These are phyloP conservation scores for Benitochromis conjunctus DNA, from an alignment of 2,113 vertebrate genomes.

Conservation along the genomic window DNA sequence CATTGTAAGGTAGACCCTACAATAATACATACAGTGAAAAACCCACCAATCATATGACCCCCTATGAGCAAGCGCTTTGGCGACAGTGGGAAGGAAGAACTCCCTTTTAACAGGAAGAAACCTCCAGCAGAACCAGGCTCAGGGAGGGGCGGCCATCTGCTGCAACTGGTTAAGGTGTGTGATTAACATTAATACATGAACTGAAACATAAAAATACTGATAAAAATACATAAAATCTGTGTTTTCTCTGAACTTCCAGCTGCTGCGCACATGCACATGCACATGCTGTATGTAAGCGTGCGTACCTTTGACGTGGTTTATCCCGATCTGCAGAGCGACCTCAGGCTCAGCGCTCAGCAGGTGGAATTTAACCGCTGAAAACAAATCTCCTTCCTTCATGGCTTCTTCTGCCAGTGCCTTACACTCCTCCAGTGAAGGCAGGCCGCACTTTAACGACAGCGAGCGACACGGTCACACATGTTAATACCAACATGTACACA, in stretches of 20 bases:
- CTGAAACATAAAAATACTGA: neutral
- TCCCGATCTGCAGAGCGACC: constrained; percentile 84
- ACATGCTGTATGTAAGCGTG: neutral
- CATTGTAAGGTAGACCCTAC: neutral
- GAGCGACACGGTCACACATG: neutral
- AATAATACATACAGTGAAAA: accelerated
- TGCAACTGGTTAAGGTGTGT: accelerated
- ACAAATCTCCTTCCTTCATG: constrained; percentile 73
- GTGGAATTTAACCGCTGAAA: constrained; percentile 84
- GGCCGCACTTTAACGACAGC: constrained; percentile 78
- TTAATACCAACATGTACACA: accelerated
- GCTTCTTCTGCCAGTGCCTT: constrained; percentile 76
- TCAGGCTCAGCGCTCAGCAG: constrained; percentile 88
- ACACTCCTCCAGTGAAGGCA: constrained; percentile 84
- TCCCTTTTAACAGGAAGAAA: neutral
- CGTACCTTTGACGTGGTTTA: constrained; percentile 87
- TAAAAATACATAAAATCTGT: accelerated
- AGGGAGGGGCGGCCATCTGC: neutral
- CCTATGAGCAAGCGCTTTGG: neutral
- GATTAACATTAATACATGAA: neutral
- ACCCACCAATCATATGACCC: accelerated
- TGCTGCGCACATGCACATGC: neutral
- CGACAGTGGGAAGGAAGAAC: neutral
- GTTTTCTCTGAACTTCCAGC: neutral
- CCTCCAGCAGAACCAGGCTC: accelerated